A percentile compares a stretch with the other conserved stretches of the same genome.
These are phyloP conservation scores for Folsomia candida DNA, from an alignment of 2,888 invertebrate species.

Conservation along the genomic window DNA sequence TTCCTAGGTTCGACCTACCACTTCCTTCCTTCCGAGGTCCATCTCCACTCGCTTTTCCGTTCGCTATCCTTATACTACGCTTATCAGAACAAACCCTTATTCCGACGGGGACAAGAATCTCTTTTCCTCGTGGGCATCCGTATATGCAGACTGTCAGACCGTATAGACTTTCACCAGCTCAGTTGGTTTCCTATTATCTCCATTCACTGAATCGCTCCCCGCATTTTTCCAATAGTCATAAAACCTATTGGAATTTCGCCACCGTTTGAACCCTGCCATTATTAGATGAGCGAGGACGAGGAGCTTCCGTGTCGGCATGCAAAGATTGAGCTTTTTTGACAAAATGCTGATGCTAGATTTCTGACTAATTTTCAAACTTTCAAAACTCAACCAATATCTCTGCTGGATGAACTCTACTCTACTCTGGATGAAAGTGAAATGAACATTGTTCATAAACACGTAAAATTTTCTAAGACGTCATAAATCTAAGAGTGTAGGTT, in stretches of 20 bases:
- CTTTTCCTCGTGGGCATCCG: background rate
- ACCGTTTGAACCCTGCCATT: background rate
- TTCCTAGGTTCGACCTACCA: background rate
- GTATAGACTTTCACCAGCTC: background rate
- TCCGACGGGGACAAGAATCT: background rate
- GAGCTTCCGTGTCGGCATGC: background rate
- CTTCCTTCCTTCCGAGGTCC: background rate
- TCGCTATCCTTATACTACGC: background rate
- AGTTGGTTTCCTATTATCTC: constrained; percentile 7
- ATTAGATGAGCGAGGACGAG: constrained; percentile 1
- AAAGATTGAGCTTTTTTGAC: background rate
- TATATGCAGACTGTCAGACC: background rate
- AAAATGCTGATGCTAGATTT: background rate
- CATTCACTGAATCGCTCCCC: constrained; percentile 18
- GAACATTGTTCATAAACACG: background rate
- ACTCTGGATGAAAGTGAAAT: background rate
- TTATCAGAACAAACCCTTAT: background rate
- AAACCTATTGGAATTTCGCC: constrained; percentile 14
- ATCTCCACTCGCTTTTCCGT: background rate
- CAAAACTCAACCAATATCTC: background rate
- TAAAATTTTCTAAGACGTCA: background rate
- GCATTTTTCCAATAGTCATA: constrained; percentile 17
- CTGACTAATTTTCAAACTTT: background rate
- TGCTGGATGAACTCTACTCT: background rate
- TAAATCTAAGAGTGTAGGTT: background rate